Evolutionary conservation across 1,140 invertebrate species (phyloP), one percentile per base, ranked within the genome.

Genomic region (Caenorhabditis briggsae): DNA sequence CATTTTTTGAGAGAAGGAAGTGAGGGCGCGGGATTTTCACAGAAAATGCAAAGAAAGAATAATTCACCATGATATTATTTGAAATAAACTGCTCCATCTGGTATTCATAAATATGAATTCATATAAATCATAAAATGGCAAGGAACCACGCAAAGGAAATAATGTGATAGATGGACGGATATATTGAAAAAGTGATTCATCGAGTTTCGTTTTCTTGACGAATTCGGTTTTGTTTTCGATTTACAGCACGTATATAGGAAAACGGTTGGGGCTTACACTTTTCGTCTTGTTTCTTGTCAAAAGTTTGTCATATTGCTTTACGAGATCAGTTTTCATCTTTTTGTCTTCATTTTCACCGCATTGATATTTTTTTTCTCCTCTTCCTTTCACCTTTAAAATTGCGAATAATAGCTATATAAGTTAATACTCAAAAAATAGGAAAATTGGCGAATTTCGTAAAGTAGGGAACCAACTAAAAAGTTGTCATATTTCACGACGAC

Each of bases 241-340:
- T 48, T 46, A 70, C 18, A 14, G 25, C 23, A n/a, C 46, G 23
- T 70, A 7, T 70, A 25, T 50, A 78, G 20, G 41, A 0, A 50
- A 53, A 78, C n/a, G 12, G 70, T 20, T 3, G 43, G 5, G 16
- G 43, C 41, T 48, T 53, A 50, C 64, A 25, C 20, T 48, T 78
- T 78, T 70, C 12, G 20, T 48, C 64, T 70, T 46, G 33, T 43
- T 70, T 70, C 70, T 78, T 46, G 70, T 78, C 70, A 78, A 70
- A 46, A 70, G 64, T 70, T 43, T 50, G 33, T 70, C 64, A 46
- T 70, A 43, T 70, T 70, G 16, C 70, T 78, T 78, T 14, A 50
- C 70, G 43, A 43, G 70, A 78, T 78, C 70, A 50, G 70, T 78
- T 78, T 78, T 78, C 70, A 43, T 78, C 70, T 78, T 78, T 53